phyloP scores from a whole-genome alignment of 2,797 vertebrate genomes.

The Brachyrhaphis roseni region DNA sequence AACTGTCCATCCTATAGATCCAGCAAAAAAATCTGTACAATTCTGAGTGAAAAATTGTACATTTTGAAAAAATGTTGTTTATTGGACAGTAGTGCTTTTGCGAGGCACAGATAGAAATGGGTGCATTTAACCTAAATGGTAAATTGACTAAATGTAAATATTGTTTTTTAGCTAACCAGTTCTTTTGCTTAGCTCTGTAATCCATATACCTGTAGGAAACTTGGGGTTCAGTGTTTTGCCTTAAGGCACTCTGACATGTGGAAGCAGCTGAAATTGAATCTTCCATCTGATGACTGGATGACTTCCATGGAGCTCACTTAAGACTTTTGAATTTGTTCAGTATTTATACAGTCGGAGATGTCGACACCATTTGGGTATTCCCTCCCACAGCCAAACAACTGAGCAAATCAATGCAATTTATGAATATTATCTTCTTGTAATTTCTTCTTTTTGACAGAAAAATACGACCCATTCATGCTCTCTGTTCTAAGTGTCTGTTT shows the following conservation, averaged over 20 bases:
- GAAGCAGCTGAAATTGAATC: not conserved
- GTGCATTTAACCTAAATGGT: not conserved
- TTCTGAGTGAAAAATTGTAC: not conserved
- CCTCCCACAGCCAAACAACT: not conserved
- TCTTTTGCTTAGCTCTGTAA: not conserved
- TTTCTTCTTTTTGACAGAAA: not conserved
- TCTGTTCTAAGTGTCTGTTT: not conserved
- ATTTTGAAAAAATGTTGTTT: not conserved
- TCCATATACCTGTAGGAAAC: not conserved
- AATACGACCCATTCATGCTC: not conserved
- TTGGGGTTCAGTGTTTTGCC: not conserved
- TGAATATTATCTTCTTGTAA: not conserved
- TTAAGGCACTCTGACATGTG: not conserved
- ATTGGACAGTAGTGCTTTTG: not conserved
- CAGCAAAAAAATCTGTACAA: not conserved
- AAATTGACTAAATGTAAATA: not conserved
- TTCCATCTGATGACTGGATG: not conserved
- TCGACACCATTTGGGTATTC: not conserved
- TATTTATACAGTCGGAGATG: not conserved
- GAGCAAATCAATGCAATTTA: not conserved
- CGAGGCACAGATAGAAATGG: not conserved
- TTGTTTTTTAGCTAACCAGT: not conserved
- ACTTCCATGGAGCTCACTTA: not conserved
- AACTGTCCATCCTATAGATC: conserved; percentile 3
- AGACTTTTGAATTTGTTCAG: not conserved